Evolutionary conservation across 1,140 invertebrate genomes (phyloP).

Genomic region (Diabrotica undecimpunctata): DNA sequence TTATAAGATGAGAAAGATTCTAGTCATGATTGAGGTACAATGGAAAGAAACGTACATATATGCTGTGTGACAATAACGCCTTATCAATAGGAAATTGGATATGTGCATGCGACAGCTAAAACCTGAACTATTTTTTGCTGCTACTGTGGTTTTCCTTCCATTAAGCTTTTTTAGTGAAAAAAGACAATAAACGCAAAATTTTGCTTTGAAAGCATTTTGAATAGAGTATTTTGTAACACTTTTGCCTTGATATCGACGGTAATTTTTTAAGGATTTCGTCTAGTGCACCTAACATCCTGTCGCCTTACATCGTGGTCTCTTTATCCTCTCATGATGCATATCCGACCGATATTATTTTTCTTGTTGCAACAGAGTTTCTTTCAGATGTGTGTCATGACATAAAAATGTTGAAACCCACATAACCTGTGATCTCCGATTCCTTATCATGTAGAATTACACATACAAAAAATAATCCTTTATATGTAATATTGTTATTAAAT

Average conservation of each 20-base stretch:
- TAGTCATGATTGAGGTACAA: no score
- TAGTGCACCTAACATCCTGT: neutral
- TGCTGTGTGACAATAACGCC: no score
- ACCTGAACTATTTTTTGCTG: no score
- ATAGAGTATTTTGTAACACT: neutral
- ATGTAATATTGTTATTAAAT: slow-evolving; percentile 35
- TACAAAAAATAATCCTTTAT: slow-evolving; percentile 42
- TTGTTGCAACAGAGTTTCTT: slow-evolving; percentile 5
- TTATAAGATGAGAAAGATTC: no score
- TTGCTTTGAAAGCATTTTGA: no score
- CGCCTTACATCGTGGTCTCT: slow-evolving; percentile 22
- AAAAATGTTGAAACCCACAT: slow-evolving; percentile 38
- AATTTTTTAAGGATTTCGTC: neutral
- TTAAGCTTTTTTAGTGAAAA: neutral
- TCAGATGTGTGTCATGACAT: slow-evolving; percentile 23
- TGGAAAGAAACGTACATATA: no score
- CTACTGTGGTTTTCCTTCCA: no score
- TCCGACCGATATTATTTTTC: slow-evolving; percentile 3
- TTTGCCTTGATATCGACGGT: neutral
- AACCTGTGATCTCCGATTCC: slow-evolving; percentile 49
- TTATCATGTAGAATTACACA: slow-evolving; percentile 41
- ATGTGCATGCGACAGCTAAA: no score
- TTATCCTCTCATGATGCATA: slow-evolving; percentile 20
- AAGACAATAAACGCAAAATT: neutral
- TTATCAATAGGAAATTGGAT: no score